Percentiles rank a stretch among this genome's conserved stretches.
Conservation (phyloP, 1,140 invertebrate species). For the Agraylea sexmaculata region DNA sequence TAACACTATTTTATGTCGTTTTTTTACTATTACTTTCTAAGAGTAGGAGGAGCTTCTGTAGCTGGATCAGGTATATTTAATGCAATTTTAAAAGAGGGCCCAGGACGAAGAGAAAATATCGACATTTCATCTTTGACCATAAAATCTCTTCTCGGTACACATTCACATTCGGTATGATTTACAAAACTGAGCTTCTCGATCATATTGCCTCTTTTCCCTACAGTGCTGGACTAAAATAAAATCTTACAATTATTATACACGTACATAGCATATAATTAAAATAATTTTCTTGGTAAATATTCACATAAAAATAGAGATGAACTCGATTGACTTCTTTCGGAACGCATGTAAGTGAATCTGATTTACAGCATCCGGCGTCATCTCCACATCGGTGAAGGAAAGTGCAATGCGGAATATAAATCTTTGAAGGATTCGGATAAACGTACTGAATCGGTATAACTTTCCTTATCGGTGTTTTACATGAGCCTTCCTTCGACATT, state of each 20-base stretch:
- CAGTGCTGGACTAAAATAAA: conserved; percentile 14
- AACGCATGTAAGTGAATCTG: conserved; percentile 49
- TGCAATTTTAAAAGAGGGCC: conserved; percentile 3
- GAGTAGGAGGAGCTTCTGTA: conserved; percentile 15
- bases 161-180: conserved; percentile 21
- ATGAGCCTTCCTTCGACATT: conserved; percentile 39
- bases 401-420: conserved; percentile 61
- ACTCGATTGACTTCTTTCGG: conserved; percentile 51
- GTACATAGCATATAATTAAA: too few relatives aligned
- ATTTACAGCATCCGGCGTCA: conserved; percentile 61
- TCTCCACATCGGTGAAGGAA: conserved; percentile 63
- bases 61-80: conserved; percentile 12
- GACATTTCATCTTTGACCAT: conserved; percentile 20
- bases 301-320: conserved; percentile 57
- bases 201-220: conserved; percentile 7
- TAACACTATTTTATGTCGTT: neutral
- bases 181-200: conserved; percentile 19
- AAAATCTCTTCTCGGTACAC: conserved; percentile 12
- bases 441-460: conserved; percentile 46
- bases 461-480: conserved; percentile 47
- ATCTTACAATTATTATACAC: neutral
- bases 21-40: conserved; percentile 14
- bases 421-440: conserved; percentile 45
- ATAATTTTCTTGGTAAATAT: conserved; percentile 2
- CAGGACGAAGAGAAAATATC: neutral